Percentiles rank a stretch among this genome's conserved stretches.
Conservation (phyloP, 2,888 invertebrate genomes). For the Scaeva pyrastri region DNA sequence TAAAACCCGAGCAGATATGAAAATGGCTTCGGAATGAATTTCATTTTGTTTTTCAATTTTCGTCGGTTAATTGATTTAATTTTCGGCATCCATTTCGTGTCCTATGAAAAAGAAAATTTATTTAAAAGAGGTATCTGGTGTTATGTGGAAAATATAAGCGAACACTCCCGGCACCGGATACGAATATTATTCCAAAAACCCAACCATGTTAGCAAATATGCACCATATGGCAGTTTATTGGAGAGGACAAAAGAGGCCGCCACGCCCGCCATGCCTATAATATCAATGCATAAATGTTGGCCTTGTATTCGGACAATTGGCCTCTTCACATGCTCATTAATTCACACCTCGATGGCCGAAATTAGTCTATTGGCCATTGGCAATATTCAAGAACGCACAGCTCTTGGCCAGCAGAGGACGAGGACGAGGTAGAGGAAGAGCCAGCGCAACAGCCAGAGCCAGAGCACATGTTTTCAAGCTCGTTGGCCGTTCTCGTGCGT, state of each 20-base stretch:
- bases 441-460: no score
- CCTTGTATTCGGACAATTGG: slow-evolving; percentile 67
- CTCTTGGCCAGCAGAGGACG: slow-evolving; percentile 19
- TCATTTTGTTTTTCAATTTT: slow-evolving; percentile 39
- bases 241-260: background rate
- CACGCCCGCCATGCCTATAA: slow-evolving; percentile 36
- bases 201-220: slow-evolving; percentile 55
- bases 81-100: slow-evolving; percentile 28
- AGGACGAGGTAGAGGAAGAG: no score
- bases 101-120: background rate
- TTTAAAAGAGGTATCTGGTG: slow-evolving; percentile 44
- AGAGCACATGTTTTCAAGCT: slow-evolving; percentile 63
- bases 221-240: slow-evolving; percentile 37
- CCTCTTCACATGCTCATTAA: slow-evolving; percentile 68
- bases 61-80: slow-evolving; percentile 48
- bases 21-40: background rate
- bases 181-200: slow-evolving; percentile 38
- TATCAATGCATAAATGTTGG: slow-evolving; percentile 53
- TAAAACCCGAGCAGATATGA: background rate
- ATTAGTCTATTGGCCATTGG: slow-evolving; percentile 53
- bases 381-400: slow-evolving; percentile 17
- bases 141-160: slow-evolving; percentile 50
- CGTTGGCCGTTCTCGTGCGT: slow-evolving; percentile 19
- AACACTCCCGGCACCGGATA: slow-evolving; percentile 17
- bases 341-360: slow-evolving; percentile 57